Base-by-base conservation (phyloP, 35 echinoderm and acorn worm species). In the Lytechinus variegatus region DNA sequence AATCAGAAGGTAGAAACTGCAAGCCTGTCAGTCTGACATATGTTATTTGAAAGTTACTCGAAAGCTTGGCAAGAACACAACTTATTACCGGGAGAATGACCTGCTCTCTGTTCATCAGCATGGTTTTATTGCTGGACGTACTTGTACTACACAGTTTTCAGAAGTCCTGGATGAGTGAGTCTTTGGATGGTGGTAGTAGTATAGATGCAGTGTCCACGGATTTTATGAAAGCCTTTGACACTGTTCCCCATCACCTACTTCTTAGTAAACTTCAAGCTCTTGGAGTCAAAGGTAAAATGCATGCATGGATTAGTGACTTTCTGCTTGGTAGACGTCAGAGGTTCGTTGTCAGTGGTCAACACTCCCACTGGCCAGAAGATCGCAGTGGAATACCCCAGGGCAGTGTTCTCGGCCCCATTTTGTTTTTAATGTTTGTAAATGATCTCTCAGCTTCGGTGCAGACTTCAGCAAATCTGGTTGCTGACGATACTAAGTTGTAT, bases 1-100 rank as follows among this genome's bases (percentile, higher is more conserved):
- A 54, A 89, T 14, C 88, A 56, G 86, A 89, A n/a, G 21, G 79
- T 16, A 94, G 86, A 27, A 97, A 97, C 95, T 97, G 96, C 79
- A 95, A 91, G 24, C 96, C 95, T n/a, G 92, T 97, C 28, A 90
- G 95, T 13, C 94, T 97, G 6, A 97, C 96, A 87, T 58, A 9
- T 9, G 94, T 95, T 53, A 61, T 94, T 0, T 95, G 94, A 52
- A 97, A 97, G 87, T 55, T 95, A 28, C 28, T 97, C 28, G 95
- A 97, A 52, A 51, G 89, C 58, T 93, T 93, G 44, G 54, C 54
- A 11, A 95, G 86, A 91, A 54, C 89, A 52, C 27, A 60, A 6
- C 57, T 95, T 27, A 54, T 27, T 27, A 6, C 8, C 27, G 1
- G 24, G 53, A 52, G 19, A 89, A 90, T 55, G 87, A 95, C 8